Conservation (phyloP, 2,888 invertebrate genomes). For the Sinohyriopsis cumingii region DNA sequence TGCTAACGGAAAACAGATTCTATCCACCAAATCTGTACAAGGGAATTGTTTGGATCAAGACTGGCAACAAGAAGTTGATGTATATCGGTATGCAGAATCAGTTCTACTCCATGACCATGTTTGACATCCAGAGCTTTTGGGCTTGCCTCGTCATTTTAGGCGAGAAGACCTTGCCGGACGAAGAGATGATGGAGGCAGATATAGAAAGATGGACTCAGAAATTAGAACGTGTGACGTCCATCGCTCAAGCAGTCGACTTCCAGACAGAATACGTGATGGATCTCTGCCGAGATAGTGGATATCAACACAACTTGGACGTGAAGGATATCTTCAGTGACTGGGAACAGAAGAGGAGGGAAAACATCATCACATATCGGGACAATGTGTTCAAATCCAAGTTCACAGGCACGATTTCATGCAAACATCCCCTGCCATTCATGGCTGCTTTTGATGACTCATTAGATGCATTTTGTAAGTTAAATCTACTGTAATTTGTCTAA, state of each 20-base stretch:
- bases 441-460: constrained; percentile 34
- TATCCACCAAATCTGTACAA: constrained; percentile 16
- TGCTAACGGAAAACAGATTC: neutral
- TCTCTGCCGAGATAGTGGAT: constrained; percentile 16
- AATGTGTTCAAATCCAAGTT: constrained; percentile 14
- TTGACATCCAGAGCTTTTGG: constrained; percentile 30
- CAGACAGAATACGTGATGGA: constrained; percentile 28
- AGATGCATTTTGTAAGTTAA: constrained; percentile 25
- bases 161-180: neutral
- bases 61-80: constrained; percentile 28
- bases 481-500: neutral
- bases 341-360: constrained; percentile 18
- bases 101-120: constrained; percentile 31
- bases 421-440: constrained; percentile 17
- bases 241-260: constrained; percentile 24
- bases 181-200: constrained; percentile 18
- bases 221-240: constrained; percentile 1
- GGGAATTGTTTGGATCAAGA: constrained; percentile 17
- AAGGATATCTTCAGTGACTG: constrained; percentile 14
- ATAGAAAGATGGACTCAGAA: constrained; percentile 18
- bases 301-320: constrained; percentile 4
- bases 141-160: constrained; percentile 17
- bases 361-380: constrained; percentile 28
- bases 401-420: constrained; percentile 17
- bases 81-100: constrained; percentile 30